Base-by-base conservation (phyloP, 2,113 vertebrate species). In the Rhynchopsitta pachyrhyncha region DNA sequence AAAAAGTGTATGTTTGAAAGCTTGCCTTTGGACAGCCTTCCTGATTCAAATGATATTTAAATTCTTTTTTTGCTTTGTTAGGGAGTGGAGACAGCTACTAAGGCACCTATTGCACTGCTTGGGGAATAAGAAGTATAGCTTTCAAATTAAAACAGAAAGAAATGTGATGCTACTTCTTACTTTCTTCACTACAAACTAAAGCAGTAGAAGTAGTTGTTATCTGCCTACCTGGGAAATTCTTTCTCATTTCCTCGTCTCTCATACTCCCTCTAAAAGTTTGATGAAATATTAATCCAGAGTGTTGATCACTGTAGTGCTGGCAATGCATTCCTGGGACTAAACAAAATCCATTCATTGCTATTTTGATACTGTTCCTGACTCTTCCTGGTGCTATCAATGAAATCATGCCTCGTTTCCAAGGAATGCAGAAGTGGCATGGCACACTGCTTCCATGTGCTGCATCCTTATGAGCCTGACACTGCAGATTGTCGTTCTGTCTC, bases 381-480 rank as follows among this genome's bases (percentile, higher is more conserved):
- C 74, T 89, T 95, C 67, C 90, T 91, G 80, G 67, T 63, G 53
- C 69, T 87, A 95, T 85, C 86, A 89, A 93, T 92, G 86, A 92
- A 95, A 57, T 73, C 37, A 22, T 41, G 86, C 86, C 88, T 82
- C 4, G 24, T 95, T 96, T 88, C 86, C 88, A 96, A 92, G 90
- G 82, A 90, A 42, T 60, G 71, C 83, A 80, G 77, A 93, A 89
- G 81, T 71, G 70, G 74, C 81, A 59, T 3, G 55, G 91, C 55
- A 89, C 0, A 0, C 75, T 82, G 81, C 63, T 87, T 73, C 88
- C 70, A 70, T 41, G 81, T 29, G 37, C 86, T 91, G 95, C 91
- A 96, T 97, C 78, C 78, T 95, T 93, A 97, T 94, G 79, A 97
- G 91, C 64, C 66, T 59, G 62, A 53, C 11, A 11, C 84, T 31